Evolutionary conservation across 2,113 vertebrate genomes (phyloP), one percentile per base, ranked within the genome.

Genomic region (Microcebus ravelobensis): DNA sequence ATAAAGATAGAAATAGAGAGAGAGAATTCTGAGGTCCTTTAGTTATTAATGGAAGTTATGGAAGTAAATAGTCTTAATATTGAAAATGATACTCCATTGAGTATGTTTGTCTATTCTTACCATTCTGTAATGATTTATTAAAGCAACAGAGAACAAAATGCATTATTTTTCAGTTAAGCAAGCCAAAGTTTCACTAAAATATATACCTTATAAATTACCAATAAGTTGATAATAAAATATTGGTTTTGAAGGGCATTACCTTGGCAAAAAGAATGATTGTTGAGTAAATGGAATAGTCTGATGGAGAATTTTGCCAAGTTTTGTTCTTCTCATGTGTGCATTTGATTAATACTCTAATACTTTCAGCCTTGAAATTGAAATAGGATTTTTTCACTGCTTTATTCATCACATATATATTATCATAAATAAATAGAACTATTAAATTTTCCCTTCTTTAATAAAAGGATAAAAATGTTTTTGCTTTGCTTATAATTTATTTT

Each of bases 391-490:
- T 71, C 39, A 87, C 29, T 84, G 31, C 12, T 71, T 92, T 71
- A 39, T 83, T 77, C 55, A 65, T 83, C 18, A 39, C 14, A 79
- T 39, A 61, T 55, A 21, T 20, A 80, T 65, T 50, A 79, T 57
- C 34, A 84, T 50, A 83, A 87, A 42, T 73, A 90, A 63, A 87
- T 39, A 63, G 6, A 29, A 55, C 74, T 65, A 48, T 67, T 71
- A 91, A 71, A 79, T 79, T n/a, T 65, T 90, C 20, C 17, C 4
- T 87, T 50, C 57, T 86, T 95, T 91, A 84, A 77, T 77, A 94
- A 76, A 91, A 59, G 87, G 17, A 90, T 82, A 55, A 77, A 73
- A 73, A 83, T 57, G 36, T 8, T 61, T 86, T 84, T 34, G 1
- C 10, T 87, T 34, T 15, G 71, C 57, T 31, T 88, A 18, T 39